Percentiles rank a stretch among this genome's conserved stretches.
These are phyloP conservation scores for Ptycholaimellus sp. DNA, from an alignment of 2,888 invertebrate species.

Conservation along the genomic window DNA sequence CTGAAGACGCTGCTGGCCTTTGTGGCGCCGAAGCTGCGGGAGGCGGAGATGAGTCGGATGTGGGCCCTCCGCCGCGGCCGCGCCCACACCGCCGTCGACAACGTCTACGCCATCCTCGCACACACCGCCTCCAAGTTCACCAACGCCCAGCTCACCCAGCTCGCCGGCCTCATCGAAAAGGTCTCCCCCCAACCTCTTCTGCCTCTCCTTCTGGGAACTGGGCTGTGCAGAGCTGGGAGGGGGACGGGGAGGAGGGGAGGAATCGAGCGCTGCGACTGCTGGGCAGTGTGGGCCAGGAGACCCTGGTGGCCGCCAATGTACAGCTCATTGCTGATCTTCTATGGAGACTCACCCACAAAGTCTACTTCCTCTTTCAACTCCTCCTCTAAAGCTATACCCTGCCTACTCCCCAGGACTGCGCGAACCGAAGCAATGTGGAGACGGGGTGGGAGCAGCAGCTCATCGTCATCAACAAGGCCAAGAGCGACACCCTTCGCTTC, in stretches of 20 bases:
- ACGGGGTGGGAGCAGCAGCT: too few species aligned
- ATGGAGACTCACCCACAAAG: too few species aligned
- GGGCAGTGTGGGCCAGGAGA: slow-evolving; percentile 31
- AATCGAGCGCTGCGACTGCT: slow-evolving; percentile 31
- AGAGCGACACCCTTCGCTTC: too few species aligned
- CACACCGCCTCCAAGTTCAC: slow-evolving; percentile 32
- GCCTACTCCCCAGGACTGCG: too few species aligned
- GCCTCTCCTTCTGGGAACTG: neutral
- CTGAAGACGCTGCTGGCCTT: slow-evolving; percentile 32
- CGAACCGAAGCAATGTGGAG: too few species aligned
- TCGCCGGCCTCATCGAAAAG: slow-evolving; percentile 29
- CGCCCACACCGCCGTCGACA: slow-evolving; percentile 31
- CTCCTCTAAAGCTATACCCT: too few species aligned
- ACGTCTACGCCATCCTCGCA: slow-evolving; percentile 32
- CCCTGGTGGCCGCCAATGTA: too few species aligned
- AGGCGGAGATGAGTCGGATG: slow-evolving; percentile 31
- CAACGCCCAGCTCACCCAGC: slow-evolving; percentile 28
- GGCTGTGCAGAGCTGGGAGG: slow-evolving; percentile 27
- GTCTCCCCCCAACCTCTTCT: too few species aligned
- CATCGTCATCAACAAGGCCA: too few species aligned
- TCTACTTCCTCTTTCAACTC: too few species aligned
- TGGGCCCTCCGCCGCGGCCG: slow-evolving; percentile 33
- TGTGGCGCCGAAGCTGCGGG: slow-evolving; percentile 29
- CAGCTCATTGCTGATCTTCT: too few species aligned
- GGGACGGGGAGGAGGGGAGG: too few species aligned